phyloP scores from a whole-genome alignment of 2,888 invertebrate genomes.

The Zele albiditarsus region DNA sequence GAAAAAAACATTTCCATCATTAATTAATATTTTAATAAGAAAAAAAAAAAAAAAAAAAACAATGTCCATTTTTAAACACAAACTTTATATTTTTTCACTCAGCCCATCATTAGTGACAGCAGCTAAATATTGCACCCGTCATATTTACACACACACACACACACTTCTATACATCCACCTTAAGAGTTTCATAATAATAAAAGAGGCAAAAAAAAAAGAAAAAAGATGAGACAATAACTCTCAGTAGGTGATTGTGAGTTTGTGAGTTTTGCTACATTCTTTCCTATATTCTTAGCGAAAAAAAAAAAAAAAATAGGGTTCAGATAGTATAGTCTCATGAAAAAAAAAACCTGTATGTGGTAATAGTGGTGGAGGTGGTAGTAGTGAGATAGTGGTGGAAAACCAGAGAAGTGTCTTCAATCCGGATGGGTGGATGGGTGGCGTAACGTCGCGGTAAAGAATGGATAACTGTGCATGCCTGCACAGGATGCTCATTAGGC shows the following conservation, averaged over 20 bases:
- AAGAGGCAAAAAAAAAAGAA: neutral
- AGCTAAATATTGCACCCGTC: too few species aligned
- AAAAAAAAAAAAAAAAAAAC: too few species aligned
- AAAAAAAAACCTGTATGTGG: neutral
- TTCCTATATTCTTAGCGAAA: neutral
- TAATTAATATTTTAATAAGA: too few species aligned
- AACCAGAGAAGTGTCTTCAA: neutral
- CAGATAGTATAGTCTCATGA: neutral
- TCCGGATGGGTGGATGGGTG: constrained; percentile 13
- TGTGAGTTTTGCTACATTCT: neutral
- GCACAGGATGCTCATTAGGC: constrained; percentile 72
- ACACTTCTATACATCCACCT: too few species aligned
- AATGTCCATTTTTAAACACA: too few species aligned
- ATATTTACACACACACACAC: too few species aligned
- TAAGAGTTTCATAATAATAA: too few species aligned
- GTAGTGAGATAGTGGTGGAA: too few species aligned
- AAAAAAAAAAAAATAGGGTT: neutral
- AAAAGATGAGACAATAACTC: neutral
- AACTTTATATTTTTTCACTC: too few species aligned
- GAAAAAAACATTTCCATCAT: too few species aligned
- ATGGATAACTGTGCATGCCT: constrained; percentile 48
- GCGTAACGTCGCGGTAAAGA: constrained; percentile 33
- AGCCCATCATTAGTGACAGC: too few species aligned
- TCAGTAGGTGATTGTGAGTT: neutral
- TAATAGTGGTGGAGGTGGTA: too few species aligned